A percentile compares a stretch with the other conserved stretches of the same genome.
Conservation (phyloP, 2,113 vertebrate species). For the Condylura cristata region DNA sequence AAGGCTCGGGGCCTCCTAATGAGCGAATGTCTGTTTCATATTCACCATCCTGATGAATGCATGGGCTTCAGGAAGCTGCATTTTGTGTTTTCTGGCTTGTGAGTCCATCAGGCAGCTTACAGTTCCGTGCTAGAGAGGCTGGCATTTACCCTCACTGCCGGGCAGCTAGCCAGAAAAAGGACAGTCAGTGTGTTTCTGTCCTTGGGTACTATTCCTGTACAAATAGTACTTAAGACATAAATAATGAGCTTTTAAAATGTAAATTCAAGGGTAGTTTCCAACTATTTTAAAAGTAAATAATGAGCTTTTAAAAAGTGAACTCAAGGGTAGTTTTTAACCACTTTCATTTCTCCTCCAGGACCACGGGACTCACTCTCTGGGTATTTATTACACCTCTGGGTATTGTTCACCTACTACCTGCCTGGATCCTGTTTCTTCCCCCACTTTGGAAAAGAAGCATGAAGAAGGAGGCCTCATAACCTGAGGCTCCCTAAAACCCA, state of each 20-base stretch:
- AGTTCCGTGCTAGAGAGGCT: neutral
- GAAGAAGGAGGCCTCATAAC: neutral
- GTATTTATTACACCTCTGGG: neutral
- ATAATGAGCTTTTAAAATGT: neutral
- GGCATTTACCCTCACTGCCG: neutral
- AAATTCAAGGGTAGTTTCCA: neutral
- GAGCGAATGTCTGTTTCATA: neutral
- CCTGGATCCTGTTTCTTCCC: neutral
- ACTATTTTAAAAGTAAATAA: neutral
- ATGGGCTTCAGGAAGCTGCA: neutral
- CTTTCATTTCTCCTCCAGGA: neutral
- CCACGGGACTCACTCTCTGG: neutral
- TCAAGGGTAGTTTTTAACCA: neutral
- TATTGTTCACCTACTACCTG: neutral
- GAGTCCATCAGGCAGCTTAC: neutral
- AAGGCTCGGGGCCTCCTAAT: neutral
- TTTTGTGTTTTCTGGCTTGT: conserved; percentile 30
- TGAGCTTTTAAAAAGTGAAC: neutral
- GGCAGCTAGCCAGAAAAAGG: conserved; percentile 22
- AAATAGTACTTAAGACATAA: conserved; percentile 59
- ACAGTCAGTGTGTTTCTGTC: neutral
- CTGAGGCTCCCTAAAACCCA: neutral
- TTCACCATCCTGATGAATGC: neutral
- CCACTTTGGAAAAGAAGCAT: neutral
- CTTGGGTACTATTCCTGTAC: neutral